Evolutionary conservation across 2,888 invertebrate species (phyloP).

Genomic region (Caenorhabditis zanzibari): DNA sequence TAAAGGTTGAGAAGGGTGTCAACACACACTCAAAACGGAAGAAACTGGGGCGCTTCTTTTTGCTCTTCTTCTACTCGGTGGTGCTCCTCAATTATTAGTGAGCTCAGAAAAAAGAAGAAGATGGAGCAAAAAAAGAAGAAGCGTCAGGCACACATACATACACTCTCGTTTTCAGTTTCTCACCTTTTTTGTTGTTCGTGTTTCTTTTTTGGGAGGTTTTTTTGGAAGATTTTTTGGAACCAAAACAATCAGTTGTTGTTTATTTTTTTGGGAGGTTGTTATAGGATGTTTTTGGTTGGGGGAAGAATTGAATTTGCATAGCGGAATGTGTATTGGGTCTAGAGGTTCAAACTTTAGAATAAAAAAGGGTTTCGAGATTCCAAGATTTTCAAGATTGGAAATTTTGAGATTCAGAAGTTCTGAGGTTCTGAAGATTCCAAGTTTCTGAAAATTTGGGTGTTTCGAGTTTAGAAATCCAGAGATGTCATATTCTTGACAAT

Average conservation of each 20-base stretch:
- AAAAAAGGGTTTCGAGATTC: too few species aligned
- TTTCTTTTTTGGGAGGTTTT: not conserved
- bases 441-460: too few species aligned
- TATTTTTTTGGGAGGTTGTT: slow-evolving; percentile 10
- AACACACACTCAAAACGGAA: slow-evolving; percentile 47
- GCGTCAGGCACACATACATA: slow-evolving; percentile 13
- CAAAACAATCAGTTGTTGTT: slow-evolving; percentile 27
- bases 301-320: slow-evolving; percentile 1
- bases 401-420: not conserved
- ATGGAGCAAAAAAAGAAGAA: not conserved
- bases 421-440: too few species aligned
- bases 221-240: too few species aligned
- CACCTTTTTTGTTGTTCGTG: slow-evolving; percentile 49
- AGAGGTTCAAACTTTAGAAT: too few species aligned
- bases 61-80: not conserved
- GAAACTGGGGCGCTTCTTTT: slow-evolving; percentile 5
- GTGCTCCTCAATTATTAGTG: not conserved
- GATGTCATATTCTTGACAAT: too few species aligned
- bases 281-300: not conserved
- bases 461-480: too few species aligned
- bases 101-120: slow-evolving; percentile 50
- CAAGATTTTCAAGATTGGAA: not conserved
- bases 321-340: too few species aligned
- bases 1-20: slow-evolving; percentile 7
- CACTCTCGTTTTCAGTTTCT: slow-evolving; percentile 27